Percentiles rank a stretch among this genome's conserved stretches.
phyloP scores from a whole-genome alignment of 1,140 invertebrate genomes.

The Bombus difficillimus region DNA sequence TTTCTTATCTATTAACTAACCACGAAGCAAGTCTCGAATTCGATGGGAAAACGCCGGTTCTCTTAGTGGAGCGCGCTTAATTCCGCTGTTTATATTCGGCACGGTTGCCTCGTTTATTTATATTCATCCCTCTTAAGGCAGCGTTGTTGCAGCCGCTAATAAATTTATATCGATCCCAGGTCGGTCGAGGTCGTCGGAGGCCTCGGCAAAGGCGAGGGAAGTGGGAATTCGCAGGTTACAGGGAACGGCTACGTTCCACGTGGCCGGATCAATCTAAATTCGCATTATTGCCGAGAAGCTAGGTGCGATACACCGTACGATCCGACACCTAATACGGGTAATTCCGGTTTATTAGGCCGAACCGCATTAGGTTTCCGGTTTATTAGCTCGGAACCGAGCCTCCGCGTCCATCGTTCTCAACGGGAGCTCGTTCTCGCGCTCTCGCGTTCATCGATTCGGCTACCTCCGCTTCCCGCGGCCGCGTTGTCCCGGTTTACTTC shows the following conservation, averaged over 20 bases:
- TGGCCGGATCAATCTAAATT: slow-evolving; percentile 68
- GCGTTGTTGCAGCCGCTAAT: slow-evolving; percentile 19
- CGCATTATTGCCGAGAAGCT: slow-evolving; percentile 69
- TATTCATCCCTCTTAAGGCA: slow-evolving; percentile 3
- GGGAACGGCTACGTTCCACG: slow-evolving; percentile 21
- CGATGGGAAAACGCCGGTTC: neutral
- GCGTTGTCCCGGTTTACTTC: slow-evolving; percentile 55
- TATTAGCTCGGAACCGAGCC: slow-evolving; percentile 65
- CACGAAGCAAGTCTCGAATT: neutral
- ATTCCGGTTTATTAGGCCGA: slow-evolving; percentile 74
- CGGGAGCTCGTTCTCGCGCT: neutral
- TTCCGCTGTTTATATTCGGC: slow-evolving; percentile 7
- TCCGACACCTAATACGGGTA: slow-evolving; percentile 73
- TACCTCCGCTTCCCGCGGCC: neutral
- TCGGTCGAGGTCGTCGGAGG: neutral
- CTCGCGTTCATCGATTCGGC: slow-evolving; percentile 56
- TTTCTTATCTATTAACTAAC: neutral
- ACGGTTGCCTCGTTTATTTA: neutral
- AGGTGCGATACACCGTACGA: slow-evolving; percentile 65
- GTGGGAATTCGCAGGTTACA: slow-evolving; percentile 15
- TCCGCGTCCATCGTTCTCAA: slow-evolving; percentile 49
- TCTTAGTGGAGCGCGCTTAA: neutral
- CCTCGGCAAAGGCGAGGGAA: no score
- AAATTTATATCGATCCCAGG: slow-evolving; percentile 26
- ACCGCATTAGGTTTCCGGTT: slow-evolving; percentile 73